phyloP scores from a whole-genome alignment of 2,888 invertebrate genomes.

The Dusona sp. region DNA sequence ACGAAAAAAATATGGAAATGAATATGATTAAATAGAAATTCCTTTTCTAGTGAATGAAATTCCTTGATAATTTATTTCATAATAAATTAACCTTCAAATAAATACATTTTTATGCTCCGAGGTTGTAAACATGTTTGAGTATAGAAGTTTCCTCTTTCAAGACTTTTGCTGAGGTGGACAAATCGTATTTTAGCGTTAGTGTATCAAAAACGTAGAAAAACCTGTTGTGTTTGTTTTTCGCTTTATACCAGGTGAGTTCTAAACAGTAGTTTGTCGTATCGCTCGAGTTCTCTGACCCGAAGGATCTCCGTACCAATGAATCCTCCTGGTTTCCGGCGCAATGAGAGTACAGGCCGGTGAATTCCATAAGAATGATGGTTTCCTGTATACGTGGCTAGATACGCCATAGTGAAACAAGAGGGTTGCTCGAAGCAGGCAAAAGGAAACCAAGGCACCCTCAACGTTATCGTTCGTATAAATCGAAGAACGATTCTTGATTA shows the following conservation, averaged over 20 bases:
- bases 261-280: slow-evolving; percentile 44
- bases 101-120: background rate
- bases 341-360: slow-evolving; percentile 61
- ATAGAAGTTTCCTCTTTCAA: background rate
- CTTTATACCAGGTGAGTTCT: slow-evolving; percentile 30
- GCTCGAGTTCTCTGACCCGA: slow-evolving; percentile 49
- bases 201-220: background rate
- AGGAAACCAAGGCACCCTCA: slow-evolving; percentile 46
- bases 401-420: slow-evolving; percentile 37
- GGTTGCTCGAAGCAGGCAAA: slow-evolving; percentile 47
- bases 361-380: slow-evolving; percentile 72
- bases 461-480: slow-evolving; percentile 72
- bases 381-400: slow-evolving; percentile 65
- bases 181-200: background rate
- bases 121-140: background rate
- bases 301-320: slow-evolving; percentile 61
- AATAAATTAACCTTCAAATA: background rate
- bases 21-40: background rate
- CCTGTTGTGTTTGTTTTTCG: background rate
- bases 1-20: background rate
- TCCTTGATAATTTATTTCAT: background rate
- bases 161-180: background rate
- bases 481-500: slow-evolving; percentile 72
- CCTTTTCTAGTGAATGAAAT: background rate
- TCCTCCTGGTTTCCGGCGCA: slow-evolving; percentile 64